phyloP scores from a whole-genome alignment of 2,888 invertebrate species.

The Nymphalis c-album region DNA sequence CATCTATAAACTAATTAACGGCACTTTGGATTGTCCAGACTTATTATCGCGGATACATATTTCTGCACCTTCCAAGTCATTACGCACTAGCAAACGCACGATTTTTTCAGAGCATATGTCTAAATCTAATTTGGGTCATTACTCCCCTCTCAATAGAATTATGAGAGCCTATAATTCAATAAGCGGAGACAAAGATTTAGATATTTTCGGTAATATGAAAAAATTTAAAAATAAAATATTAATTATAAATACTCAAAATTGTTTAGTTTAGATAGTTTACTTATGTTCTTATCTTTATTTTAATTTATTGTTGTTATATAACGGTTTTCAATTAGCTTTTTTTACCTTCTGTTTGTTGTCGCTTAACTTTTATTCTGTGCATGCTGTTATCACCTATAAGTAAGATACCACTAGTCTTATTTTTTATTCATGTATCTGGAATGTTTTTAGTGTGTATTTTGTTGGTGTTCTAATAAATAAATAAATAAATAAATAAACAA shows the following conservation, averaged over 20 bases:
- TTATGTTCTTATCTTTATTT: too few species aligned
- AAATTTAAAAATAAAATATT: slow-evolving; percentile 3
- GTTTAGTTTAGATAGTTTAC: background rate
- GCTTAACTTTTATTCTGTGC: too few species aligned
- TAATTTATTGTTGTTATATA: too few species aligned
- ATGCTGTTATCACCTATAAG: too few species aligned
- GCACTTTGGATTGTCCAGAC: too few species aligned
- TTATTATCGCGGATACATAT: too few species aligned
- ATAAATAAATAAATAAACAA: background rate
- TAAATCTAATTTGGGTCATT: background rate
- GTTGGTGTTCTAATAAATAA: background rate
- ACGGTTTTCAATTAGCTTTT: too few species aligned
- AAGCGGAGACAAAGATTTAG: background rate
- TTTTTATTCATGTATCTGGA: background rate
- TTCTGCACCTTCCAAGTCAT: background rate
- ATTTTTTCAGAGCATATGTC: background rate
- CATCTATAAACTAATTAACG: background rate
- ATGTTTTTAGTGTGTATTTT: background rate
- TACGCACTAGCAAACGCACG: background rate
- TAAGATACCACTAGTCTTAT: too few species aligned
- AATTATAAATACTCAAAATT: background rate
- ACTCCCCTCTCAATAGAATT: background rate
- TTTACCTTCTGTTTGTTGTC: too few species aligned
- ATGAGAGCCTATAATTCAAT: background rate
- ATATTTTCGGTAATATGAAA: background rate